Percentiles rank a stretch among this genome's conserved stretches.
These are phyloP conservation scores for Takifugu flavidus DNA, from an alignment of 2,113 vertebrate genomes.

Conservation along the genomic window DNA sequence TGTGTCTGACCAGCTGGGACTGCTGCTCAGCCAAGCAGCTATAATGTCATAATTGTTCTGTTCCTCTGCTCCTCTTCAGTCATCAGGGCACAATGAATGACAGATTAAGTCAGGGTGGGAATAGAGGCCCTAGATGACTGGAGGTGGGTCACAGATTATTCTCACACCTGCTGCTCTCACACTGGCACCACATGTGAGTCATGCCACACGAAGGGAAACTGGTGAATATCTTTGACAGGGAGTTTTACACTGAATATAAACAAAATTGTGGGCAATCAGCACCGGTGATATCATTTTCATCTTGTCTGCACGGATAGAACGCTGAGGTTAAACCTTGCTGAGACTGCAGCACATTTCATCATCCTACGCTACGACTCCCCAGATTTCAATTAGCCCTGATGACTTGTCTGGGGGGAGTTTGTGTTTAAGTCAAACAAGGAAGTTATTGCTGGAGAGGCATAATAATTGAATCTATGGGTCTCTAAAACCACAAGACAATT, in stretches of 20 bases:
- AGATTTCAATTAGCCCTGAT: constrained; percentile 77
- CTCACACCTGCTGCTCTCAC: constrained; percentile 72
- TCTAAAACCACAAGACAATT: constrained; percentile 73
- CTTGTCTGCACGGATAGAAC: background rate
- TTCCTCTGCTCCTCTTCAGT: constrained; percentile 52
- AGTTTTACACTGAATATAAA: background rate
- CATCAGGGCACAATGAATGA: constrained; percentile 49
- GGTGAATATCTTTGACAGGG: constrained; percentile 3
- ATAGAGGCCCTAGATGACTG: constrained; percentile 36
- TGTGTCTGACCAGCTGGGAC: constrained; percentile 57
- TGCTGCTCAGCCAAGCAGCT: constrained; percentile 66
- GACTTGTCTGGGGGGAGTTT: constrained; percentile 66
- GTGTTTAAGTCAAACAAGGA: constrained; percentile 64
- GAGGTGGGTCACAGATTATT: constrained; percentile 57
- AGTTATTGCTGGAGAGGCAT: constrained; percentile 59
- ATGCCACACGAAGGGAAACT: constrained; percentile 16
- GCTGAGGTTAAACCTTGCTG: background rate
- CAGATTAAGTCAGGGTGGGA: constrained; percentile 50
- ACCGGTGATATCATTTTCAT: background rate
- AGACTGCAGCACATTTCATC: constrained; percentile 9
- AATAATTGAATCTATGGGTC: constrained; percentile 64
- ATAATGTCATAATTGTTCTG: constrained; percentile 75
- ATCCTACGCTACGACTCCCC: constrained; percentile 42
- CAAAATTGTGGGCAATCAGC: background rate
- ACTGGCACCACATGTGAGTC: constrained; percentile 20